Evolutionary conservation across 1,140 invertebrate genomes (phyloP), one percentile per base, ranked within the genome.

Genomic region (Metopolophium dirhodum): DNA sequence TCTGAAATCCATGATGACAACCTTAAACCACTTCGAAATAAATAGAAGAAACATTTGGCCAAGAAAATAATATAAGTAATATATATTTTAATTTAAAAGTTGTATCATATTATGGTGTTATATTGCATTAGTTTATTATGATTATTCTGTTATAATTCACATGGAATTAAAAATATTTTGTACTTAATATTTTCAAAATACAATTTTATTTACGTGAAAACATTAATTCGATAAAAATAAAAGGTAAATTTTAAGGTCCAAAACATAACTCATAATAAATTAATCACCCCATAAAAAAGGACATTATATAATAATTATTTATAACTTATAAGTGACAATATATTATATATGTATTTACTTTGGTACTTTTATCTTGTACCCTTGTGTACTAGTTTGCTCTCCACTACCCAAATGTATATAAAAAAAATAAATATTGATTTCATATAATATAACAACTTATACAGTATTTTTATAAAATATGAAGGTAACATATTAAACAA

Each of bases 401-500:
- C 61, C 11, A n/a, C 61, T 68, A n/a, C 30, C 30, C 30, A 30
- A 68, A 68, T 68, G 9, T 51, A 20, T 51, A 51, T 68, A n/a
- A 30, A 30, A 11, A 26, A 68, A 68, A 68, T 37, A 68, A 68
- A 6, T 68, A 77, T 77, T 20, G 61, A 77, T 77, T n/a, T 77
- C 30, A 77, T 77, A 77, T 77, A n/a, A 14, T 77, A 7, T 18
- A 61, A 61, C 30, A 77, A 77, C 11, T n/a, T 77, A 18, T 68
- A 68, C 14, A 18, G 18, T 68, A 68, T n/a, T 68, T 68, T 68
- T 18, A 77, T 77, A 18, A 77, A 77, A 77, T n/a, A 77, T 18
- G 30, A 77, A 77, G 61, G 30, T 77, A 77, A 77, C 61, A 77
- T 77, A 77, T 77, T 77, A 77, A 77, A 77, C 30, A 77, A 77